Base-by-base conservation (phyloP, 1,140 invertebrate species). In the Aphaenogaster ashmeadi region DNA sequence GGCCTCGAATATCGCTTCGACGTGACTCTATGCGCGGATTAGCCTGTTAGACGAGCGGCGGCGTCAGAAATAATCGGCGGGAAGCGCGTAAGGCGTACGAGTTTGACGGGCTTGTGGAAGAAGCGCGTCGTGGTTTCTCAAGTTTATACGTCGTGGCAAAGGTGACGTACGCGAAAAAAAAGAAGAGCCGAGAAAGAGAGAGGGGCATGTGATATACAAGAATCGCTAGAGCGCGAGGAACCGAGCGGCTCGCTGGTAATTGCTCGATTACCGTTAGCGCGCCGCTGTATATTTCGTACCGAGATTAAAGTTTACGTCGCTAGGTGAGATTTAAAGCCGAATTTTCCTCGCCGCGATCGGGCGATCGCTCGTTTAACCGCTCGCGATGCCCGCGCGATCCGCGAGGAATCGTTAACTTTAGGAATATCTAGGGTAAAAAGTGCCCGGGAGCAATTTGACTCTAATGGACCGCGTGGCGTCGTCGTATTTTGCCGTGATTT, bases 311-410 rank as follows among this genome's bases (percentile, higher is more conserved):
- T 83, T 90, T 86, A 89, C 62, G 87, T 87, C 62, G 87, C 58
- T 81, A 69, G 72, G 72, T 38, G 86, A 88, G 87, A 91, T 91
- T 91, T 87, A 90, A 79, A 83, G 77, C 88, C 88, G 77, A 89
- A 90, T 87, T 90, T 83, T 50, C 75, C 36, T 75, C 33, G 27
- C 41, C 21, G 38, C 38, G 79, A n/a, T 38, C 62, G 78, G 27
- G 18, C 69, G 33, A 84, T 84, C 69, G 62, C 62, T 66, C 33
- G 21, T 75, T 72, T 60, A 58, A 74, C 38, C 67, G 44, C 11
- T 50, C 27, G 33, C 38, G n/a, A 47, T 66, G 38, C 38, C 41
- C 44, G 77, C 36, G 47, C 77, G 80, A 81, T 60, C 52, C 67
- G 80, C 54, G 80, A 84, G 41, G 33, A 74, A 75, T 84, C 69